These are phyloP conservation scores for Columbina picui DNA, from an alignment of 2,113 vertebrate genomes.

Conservation along the genomic window DNA sequence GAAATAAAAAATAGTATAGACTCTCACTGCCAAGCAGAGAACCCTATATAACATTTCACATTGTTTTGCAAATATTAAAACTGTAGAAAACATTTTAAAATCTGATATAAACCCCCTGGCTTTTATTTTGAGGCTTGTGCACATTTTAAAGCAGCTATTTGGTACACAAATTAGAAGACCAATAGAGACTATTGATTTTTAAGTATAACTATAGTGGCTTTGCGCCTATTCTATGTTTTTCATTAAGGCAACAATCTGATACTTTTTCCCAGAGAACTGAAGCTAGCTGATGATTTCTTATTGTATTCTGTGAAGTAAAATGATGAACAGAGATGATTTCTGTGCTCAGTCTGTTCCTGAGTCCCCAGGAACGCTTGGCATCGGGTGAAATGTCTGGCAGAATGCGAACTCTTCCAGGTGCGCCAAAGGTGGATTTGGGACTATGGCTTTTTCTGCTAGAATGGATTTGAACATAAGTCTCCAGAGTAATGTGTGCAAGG, in stretches of 20 bases:
- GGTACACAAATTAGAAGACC: conserved; percentile 50
- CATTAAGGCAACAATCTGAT: conserved; percentile 30
- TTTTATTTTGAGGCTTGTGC: conserved; percentile 25
- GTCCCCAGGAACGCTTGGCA: conserved; percentile 23
- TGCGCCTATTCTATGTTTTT: conserved; percentile 51
- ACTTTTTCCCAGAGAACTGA: conserved; percentile 24
- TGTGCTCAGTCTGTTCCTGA: neutral
- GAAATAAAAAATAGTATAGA: neutral
- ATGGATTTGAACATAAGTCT: neutral
- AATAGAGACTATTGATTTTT: conserved; percentile 63
- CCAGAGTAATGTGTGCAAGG: neutral
- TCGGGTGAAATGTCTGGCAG: neutral
- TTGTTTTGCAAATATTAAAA: neutral
- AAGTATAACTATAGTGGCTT: conserved; percentile 36
- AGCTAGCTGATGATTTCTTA: conserved; percentile 13
- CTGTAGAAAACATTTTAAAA: neutral
- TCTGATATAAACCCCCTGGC: neutral
- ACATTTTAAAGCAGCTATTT: conserved; percentile 33
- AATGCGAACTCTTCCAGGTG: neutral
- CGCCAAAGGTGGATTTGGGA: neutral
- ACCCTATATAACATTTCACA: neutral
- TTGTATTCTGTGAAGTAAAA: neutral
- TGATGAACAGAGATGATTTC: neutral
- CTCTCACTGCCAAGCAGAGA: neutral
- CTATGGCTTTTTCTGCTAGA: neutral